Evolutionary conservation across 2,113 vertebrate species (phyloP).

Genomic region (Dendropsophus ebraccatus): DNA sequence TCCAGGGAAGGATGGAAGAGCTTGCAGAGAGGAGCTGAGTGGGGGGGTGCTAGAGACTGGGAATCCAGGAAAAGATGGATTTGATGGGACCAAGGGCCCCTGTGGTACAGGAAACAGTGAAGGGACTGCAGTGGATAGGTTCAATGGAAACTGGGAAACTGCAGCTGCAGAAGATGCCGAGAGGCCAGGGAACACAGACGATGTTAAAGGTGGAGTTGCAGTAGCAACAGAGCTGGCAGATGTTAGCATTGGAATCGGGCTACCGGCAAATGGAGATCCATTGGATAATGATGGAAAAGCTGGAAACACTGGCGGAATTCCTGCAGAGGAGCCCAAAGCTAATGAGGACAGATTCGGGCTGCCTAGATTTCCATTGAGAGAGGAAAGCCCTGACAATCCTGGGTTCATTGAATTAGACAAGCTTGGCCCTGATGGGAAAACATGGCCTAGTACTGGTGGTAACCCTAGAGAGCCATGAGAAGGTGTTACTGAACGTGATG

Average conservation of each 20-base stretch:
- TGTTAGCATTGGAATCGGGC: slow-evolving; percentile 70
- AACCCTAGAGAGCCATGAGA: slow-evolving; percentile 79
- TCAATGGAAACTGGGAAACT: slow-evolving; percentile 82
- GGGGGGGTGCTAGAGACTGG: slow-evolving; percentile 83
- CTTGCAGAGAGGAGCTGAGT: slow-evolving; percentile 86
- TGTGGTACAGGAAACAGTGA: slow-evolving; percentile 84
- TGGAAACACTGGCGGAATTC: slow-evolving; percentile 78
- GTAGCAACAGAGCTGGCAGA: slow-evolving; percentile 67
- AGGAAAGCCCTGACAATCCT: slow-evolving; percentile 68
- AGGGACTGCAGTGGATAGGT: slow-evolving; percentile 80
- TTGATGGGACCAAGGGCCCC: slow-evolving; percentile 77
- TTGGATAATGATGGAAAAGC: slow-evolving; percentile 79
- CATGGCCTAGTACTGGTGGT: slow-evolving; percentile 74
- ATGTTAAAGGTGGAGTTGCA: slow-evolving; percentile 62
- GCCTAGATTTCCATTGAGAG: slow-evolving; percentile 69
- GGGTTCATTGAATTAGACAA: slow-evolving; percentile 78
- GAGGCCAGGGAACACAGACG: slow-evolving; percentile 78
- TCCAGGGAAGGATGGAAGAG: slow-evolving; percentile 90
- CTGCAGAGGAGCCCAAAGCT: slow-evolving; percentile 69
- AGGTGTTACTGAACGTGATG: slow-evolving; percentile 80
- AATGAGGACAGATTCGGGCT: slow-evolving; percentile 71
- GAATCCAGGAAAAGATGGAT: slow-evolving; percentile 84
- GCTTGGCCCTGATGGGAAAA: slow-evolving; percentile 78
- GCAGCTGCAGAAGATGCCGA: slow-evolving; percentile 65
- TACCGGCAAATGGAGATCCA: slow-evolving; percentile 75